Conservation (phyloP, 35 echinoderm and acorn worm genomes). For the Apostichopus californicus region DNA sequence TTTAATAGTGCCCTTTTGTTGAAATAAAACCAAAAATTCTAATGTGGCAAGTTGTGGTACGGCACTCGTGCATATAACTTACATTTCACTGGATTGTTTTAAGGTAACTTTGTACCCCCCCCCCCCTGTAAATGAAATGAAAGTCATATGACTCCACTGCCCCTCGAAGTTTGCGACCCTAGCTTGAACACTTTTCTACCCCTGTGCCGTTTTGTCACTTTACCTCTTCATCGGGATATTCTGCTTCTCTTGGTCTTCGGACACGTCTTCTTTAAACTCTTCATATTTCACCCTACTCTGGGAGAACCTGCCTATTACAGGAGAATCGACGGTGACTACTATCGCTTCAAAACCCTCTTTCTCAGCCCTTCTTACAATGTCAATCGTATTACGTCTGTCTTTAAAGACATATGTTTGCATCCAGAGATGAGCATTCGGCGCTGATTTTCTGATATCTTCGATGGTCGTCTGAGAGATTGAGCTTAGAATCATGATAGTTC, state of each 20-base stretch:
- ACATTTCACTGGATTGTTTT: no score
- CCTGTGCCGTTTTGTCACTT: background rate
- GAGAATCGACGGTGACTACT: constrained; percentile 57
- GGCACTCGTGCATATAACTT: no score
- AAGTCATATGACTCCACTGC: no score
- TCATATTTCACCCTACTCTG: background rate
- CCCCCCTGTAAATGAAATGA: no score
- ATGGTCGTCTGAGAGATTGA: constrained; percentile 11
- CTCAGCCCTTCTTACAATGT: constrained; percentile 60
- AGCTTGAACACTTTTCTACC: no score
- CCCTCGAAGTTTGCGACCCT: no score
- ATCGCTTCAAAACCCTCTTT: constrained; percentile 52
- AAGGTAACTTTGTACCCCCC: no score
- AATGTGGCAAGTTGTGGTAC: no score
- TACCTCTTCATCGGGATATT: background rate
- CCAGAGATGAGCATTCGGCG: constrained; percentile 19
- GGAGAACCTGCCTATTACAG: background rate
- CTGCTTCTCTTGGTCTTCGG: background rate
- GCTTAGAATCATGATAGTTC: constrained; percentile 6
- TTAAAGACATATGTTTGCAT: constrained; percentile 67
- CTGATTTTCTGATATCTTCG: background rate
- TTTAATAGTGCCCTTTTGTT: no score
- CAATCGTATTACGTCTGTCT: constrained; percentile 36
- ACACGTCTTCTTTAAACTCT: background rate
- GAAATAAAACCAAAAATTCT: no score